These are phyloP conservation scores for Pseudococcus longispinus DNA, from an alignment of 2,888 invertebrate species.

Conservation along the genomic window DNA sequence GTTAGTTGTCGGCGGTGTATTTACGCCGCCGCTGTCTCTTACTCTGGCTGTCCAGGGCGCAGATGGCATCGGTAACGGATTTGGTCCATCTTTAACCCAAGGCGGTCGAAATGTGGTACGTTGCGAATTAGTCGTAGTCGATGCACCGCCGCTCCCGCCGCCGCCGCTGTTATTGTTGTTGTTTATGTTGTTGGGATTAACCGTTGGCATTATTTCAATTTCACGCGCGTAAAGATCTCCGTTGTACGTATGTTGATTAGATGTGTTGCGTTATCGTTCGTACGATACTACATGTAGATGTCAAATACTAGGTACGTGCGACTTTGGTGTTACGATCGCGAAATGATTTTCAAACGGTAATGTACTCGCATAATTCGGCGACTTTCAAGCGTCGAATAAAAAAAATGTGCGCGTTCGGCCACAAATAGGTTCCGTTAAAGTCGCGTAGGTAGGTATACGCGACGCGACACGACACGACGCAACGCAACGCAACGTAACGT, in stretches of 20 bases:
- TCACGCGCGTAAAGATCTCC: neutral
- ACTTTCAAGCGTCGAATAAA: no score
- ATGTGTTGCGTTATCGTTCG: neutral
- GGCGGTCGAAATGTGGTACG: slow-evolving; percentile 76
- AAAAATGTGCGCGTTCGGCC: no score
- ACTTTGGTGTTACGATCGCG: no score
- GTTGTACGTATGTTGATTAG: neutral
- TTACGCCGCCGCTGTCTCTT: neutral
- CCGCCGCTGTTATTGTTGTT: neutral
- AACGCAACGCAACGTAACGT: no score
- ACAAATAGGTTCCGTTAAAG: no score
- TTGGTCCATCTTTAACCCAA: slow-evolving; percentile 75
- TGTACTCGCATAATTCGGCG: no score
- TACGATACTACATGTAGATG: neutral
- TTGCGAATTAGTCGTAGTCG: slow-evolving; percentile 62
- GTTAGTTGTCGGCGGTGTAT: neutral
- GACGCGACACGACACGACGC: no score
- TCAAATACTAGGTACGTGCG: no score
- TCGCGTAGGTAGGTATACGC: no score
- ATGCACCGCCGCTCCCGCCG: no score
- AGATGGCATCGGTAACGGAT: slow-evolving; percentile 68
- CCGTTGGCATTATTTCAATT: neutral
- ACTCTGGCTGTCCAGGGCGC: slow-evolving; percentile 61
- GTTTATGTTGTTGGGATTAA: neutral
- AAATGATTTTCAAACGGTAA: no score